Evolutionary conservation across 2,797 vertebrate species (phyloP), one percentile per base, ranked within the genome.

Genomic region (Centropyge bicolor): DNA sequence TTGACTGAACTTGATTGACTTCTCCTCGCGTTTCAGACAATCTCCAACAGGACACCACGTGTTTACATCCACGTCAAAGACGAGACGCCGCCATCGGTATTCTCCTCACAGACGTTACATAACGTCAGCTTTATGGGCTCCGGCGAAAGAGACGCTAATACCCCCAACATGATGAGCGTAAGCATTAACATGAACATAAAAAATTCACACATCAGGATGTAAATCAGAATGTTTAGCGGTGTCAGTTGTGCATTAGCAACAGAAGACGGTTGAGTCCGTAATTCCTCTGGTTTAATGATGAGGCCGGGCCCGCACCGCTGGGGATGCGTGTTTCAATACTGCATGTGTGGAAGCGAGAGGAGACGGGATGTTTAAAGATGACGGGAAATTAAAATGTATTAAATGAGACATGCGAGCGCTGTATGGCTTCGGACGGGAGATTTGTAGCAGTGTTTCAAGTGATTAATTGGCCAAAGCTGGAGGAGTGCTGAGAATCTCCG

Each of bases 101-200:
- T 88, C 82, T 67, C 60, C 81, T 76, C 76, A 59, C 80, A 76
- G 62, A 73, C n/a, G 12, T 64, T 16, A 4, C 78, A 66, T 86
- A 72, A 89, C 78, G 82, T 83, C 89, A 78, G 52, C 54, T 82
- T 88, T 90, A 88, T 76, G 74, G 78, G 82, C 78, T 51, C 83
- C 73, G 55, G 16, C 64, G 87, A 89, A 84, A 83, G 69, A 89
- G 82, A 88, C 80, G 62, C 83, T 91, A 89, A 91, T 90, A 84
- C 79, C 68, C 81, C 70, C 52, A 41, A 78, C 86, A 88, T 86
- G 86, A 92, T 85, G 66, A 79, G 76, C 48, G 70, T 75, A 74
- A 60, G 81, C 82, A 74, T 83, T 83, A 31, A 79, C 76, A 74
- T 56, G 71, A 57, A 69, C 69, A 75, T 88, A 88, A 86, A 88